Conservation (phyloP, 2,888 invertebrate genomes). For the Hirudinaria manillensis region DNA sequence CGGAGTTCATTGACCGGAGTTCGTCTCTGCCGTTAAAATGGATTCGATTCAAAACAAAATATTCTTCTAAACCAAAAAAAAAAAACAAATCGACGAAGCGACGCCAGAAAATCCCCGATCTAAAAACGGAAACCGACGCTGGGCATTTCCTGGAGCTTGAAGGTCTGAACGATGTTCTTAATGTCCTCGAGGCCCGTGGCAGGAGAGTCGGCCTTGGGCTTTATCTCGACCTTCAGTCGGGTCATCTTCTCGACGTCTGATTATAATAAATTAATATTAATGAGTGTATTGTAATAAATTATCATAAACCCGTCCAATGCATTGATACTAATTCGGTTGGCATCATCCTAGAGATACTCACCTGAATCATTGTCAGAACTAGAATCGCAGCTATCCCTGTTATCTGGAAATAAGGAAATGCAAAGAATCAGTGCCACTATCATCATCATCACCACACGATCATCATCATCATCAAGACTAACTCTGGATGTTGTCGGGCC, state of each 20-base stretch:
- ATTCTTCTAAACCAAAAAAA: too few species aligned
- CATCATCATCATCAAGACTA: neutral
- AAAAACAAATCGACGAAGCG: too few species aligned
- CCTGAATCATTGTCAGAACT: conserved; percentile 81
- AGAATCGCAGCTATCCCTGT: conserved; percentile 79
- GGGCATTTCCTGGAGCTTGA: conserved; percentile 24
- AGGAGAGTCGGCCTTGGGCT: conserved; percentile 75
- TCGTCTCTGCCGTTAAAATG: neutral
- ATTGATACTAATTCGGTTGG: too few species aligned
- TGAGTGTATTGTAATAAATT: neutral
- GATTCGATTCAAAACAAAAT: too few species aligned
- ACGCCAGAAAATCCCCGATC: too few species aligned
- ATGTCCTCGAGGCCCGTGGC: conserved; percentile 56
- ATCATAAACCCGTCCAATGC: too few species aligned
- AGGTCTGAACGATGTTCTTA: conserved; percentile 21
- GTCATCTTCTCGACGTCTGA: conserved; percentile 69
- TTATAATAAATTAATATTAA: conserved; percentile 18
- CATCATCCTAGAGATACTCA: conserved; percentile 45
- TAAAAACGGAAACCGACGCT: conserved; percentile 9
- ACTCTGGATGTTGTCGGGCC: conserved; percentile 61
- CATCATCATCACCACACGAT: neutral
- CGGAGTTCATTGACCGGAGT: conserved; percentile 1
- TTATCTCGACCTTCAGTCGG: conserved; percentile 88
- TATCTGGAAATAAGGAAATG: conserved; percentile 53
- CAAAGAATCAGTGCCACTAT: neutral